A percentile compares a stretch with the other conserved stretches of the same genome.
These are phyloP conservation scores for Isaurus tuberculatus DNA, from an alignment of 92 coral and sea anemone genomes.

Conservation along the genomic window DNA sequence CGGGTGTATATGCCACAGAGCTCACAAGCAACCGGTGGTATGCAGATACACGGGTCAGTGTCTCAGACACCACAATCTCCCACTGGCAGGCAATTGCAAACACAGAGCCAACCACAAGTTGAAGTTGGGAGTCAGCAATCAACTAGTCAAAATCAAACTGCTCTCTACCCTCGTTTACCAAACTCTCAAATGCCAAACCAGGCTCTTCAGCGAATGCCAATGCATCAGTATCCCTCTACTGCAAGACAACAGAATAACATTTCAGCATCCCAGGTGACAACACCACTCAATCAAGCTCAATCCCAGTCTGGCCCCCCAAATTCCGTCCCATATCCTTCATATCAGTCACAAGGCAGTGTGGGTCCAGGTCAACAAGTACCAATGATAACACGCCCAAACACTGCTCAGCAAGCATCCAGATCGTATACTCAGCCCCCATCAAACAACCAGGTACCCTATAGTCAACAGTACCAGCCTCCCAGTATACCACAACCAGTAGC, in stretches of 20 bases:
- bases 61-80: neutral
- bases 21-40: neutral
- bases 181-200: conserved; percentile 27
- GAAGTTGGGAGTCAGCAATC: conserved; percentile 2
- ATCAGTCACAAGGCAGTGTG: conserved; percentile 20
- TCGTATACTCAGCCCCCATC: conserved; percentile 21
- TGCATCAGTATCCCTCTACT: conserved; percentile 7
- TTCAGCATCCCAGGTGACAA: neutral
- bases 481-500: conserved; percentile 29
- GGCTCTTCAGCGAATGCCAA: neutral
- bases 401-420: conserved; percentile 32
- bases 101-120: conserved; percentile 33
- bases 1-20: conserved; percentile 30
- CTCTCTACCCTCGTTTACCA: conserved; percentile 24
- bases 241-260: conserved; percentile 18
- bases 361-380: neutral
- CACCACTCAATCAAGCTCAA: conserved; percentile 28
- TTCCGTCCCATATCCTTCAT: conserved; percentile 10
- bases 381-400: conserved; percentile 6
- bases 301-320: conserved; percentile 21
- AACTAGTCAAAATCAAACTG: neutral
- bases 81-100: conserved; percentile 32
- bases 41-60: neutral
- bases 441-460: conserved; percentile 33
- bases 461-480: conserved; percentile 25